Evolutionary conservation across 2,888 invertebrate species (phyloP).

Genomic region (Phytoseiulus persimilis): DNA sequence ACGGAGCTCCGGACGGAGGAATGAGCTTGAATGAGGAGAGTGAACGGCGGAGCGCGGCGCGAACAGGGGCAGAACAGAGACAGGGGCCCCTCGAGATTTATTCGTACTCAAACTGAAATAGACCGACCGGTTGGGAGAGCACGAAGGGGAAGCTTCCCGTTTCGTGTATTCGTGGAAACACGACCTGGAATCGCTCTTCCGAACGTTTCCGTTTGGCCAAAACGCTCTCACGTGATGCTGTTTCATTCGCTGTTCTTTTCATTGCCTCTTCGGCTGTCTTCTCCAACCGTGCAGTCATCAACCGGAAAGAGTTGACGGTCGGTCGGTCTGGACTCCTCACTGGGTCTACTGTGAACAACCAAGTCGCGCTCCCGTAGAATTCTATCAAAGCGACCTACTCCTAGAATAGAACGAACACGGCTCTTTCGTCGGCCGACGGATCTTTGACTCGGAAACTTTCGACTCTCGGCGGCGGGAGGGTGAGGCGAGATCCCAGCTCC

Average conservation of each 20-base stretch:
- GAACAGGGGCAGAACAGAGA: not conserved
- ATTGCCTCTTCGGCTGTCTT: not conserved
- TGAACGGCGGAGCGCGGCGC: not conserved
- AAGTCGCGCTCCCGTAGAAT: too few species aligned
- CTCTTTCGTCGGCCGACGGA: too few species aligned
- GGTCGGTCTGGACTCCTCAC: not conserved
- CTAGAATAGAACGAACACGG: too few species aligned
- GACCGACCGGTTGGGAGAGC: not conserved
- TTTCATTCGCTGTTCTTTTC: not conserved
- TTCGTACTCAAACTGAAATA: constrained; percentile 27
- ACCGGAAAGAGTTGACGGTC: not conserved
- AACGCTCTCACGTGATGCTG: not conserved
- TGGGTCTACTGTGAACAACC: too few species aligned
- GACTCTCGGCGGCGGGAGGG: too few species aligned
- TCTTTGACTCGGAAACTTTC: too few species aligned
- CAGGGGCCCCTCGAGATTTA: constrained; percentile 34
- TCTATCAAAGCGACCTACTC: too few species aligned
- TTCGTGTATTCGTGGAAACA: constrained; percentile 6
- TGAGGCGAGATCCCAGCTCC: too few species aligned
- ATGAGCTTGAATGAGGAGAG: not conserved
- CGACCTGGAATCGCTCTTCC: constrained; percentile 12
- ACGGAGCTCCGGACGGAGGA: not conserved
- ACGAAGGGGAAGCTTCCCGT: not conserved
- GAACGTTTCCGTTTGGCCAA: not conserved
- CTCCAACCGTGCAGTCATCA: not conserved